Base-by-base conservation (phyloP, 2,113 vertebrate genomes). In the Passer montanus region DNA sequence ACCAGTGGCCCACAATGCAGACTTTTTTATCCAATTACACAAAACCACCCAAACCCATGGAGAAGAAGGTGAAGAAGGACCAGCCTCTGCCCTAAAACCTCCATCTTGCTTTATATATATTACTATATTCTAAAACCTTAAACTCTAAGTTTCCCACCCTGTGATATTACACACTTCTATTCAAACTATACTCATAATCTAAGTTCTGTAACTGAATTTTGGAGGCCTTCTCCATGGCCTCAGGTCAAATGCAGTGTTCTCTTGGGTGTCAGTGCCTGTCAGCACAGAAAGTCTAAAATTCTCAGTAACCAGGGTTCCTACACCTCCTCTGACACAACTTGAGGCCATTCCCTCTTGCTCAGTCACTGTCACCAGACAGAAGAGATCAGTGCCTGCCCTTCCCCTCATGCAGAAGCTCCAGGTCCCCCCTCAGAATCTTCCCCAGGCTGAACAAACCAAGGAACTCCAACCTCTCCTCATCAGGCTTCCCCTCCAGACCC, bases 1-100 rank as follows among this genome's bases (percentile, higher is more conserved):
- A 16, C 56, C 14, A 35, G n/a, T n/a, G n/a, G n/a, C n/a, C n/a
- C 2, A 6, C 3, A 59, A 59, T 59, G n/a, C 0, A 0, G 22
- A 59, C 10, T 24, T 26, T 35, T 59, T 3, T 24, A 11, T 24
- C 33, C 56, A 35, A 24, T 15, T 58, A 15, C n/a, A 35, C 56
- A 59, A 59, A 24, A 24, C 10, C n/a, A 59, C n/a, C 22, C n/a
- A 35, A 35, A 35, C n/a, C n/a, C 56, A 59, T 35, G 22, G 20
- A 59, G 56, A 59, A 35, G 22, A 58, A 58, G 13, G 13, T n/a
- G 33, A 5, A 59, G 56, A 59, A 59, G 56, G n/a, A 59, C 7
- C 15, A 26, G 56, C 56, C 56, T 59, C n/a, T 3, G 1, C 56
- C n/a, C 22, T 35, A 26, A 59, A 59, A 59, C 56, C 7, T 59